Evolutionary conservation across 2,797 vertebrate genomes (phyloP).

Genomic region (Melanotaenia nigrans): DNA sequence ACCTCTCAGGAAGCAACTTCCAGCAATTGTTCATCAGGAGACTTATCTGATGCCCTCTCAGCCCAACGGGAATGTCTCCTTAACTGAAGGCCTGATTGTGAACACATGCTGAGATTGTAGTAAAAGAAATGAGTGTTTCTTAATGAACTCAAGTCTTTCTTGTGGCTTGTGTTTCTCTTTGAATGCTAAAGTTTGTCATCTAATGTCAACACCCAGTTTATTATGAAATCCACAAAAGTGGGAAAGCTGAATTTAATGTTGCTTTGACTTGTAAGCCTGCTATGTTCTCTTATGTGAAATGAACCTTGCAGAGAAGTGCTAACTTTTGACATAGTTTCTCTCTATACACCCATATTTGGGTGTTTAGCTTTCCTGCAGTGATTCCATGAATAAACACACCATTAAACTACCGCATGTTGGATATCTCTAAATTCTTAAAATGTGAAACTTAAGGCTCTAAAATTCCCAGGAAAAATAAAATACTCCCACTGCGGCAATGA

Average conservation of each 20-base stretch:
- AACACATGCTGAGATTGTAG: conserved; percentile 34
- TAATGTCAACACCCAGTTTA: not conserved
- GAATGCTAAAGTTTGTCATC: not conserved
- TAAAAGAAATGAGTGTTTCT: conserved; percentile 1
- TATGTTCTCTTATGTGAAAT: not conserved
- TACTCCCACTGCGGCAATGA: not conserved
- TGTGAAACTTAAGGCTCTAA: conserved; percentile 18
- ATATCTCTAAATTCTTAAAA: conserved; percentile 36
- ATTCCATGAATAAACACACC: conserved; percentile 7
- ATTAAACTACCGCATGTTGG: not conserved
- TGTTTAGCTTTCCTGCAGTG: not conserved
- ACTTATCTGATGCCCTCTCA: conserved; percentile 76
- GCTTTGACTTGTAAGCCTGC: not conserved
- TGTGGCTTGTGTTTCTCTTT: not conserved
- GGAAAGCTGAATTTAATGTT: not conserved
- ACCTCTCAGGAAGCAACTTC: conserved; percentile 78
- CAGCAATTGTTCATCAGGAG: conserved; percentile 82
- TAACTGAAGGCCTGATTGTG: conserved; percentile 47
- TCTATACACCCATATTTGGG: conserved; percentile 1
- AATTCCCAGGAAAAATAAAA: conserved; percentile 19
- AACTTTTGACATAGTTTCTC: not conserved
- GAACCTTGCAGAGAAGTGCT: not conserved
- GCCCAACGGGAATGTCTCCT: conserved; percentile 62
- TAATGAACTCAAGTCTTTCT: conserved; percentile 9
- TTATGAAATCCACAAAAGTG: not conserved